Evolutionary conservation across 2,797 vertebrate genomes (phyloP), one percentile per base, ranked within the genome.

Genomic region (Falco cherrug): DNA sequence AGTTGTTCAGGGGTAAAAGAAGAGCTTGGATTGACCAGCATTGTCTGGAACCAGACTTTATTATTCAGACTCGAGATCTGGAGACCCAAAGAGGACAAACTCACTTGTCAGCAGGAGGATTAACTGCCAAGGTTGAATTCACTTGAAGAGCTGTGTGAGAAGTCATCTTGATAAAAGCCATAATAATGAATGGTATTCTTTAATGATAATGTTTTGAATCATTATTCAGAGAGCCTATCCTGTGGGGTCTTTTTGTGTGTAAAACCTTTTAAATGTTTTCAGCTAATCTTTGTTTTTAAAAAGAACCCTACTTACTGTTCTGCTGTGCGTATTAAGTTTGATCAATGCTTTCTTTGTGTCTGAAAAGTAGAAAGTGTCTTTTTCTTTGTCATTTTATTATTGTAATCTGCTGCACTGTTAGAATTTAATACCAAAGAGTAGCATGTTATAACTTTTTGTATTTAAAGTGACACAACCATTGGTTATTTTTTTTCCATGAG

Each of bases 311-410:
- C 6, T 74, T 20, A 91, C 54, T 77, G 26, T 95, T 96, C 87
- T 87, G 79, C 82, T 93, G 73, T 69, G 71, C 26, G 1, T 64
- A 80, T 96, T 96, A 65, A 70, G 59, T 90, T 96, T 97, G 94
- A 95, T 95, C 87, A 91, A 93, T 90, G 83, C 69, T 86, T 96
- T 79, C 84, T 94, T 97, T 94, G 63, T 96, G 80, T 37, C 19
- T 89, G 64, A 74, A 89, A 93, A 93, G 54, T 57, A 59, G 68
- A 90, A 96, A 92, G 80, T n/a, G 14, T 90, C 56, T 96, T 95
- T 97, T 96, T 89, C 78, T 96, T 85, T 91, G 93, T 95, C 60
- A 93, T 94, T 93, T 95, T 95, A 90, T 96, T 95, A 95, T 95
- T 95, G 80, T 95, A 94, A 95, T 96, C 92, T 78, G 53, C 54